phyloP scores from a whole-genome alignment of 1,140 invertebrate genomes.

The Trachelipus rathkii region DNA sequence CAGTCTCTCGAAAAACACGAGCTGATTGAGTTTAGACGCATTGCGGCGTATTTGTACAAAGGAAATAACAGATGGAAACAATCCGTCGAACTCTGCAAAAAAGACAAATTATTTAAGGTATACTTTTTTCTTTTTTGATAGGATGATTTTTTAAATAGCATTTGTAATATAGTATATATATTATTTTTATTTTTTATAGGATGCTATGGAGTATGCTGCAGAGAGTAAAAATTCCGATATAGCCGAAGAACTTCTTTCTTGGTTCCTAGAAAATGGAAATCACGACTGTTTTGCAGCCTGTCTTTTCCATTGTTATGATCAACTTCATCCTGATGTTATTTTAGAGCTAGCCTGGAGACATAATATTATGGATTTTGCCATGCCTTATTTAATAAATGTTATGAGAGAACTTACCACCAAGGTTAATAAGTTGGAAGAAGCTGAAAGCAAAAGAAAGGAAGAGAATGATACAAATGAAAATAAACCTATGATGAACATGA shows the following conservation, averaged over 20 bases:
- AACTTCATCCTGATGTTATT: slow-evolving; percentile 96
- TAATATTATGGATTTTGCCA: slow-evolving; percentile 98
- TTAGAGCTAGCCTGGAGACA: slow-evolving; percentile 97
- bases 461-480: slow-evolving; percentile 87
- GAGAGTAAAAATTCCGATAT: slow-evolving; percentile 95
- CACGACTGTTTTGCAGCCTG: slow-evolving; percentile 97
- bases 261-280: slow-evolving; percentile 94
- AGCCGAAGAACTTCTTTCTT: slow-evolving; percentile 92
- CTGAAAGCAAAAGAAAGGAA: slow-evolving; percentile 79
- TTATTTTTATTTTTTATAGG: slow-evolving; percentile 57
- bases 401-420: slow-evolving; percentile 50
- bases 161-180: too few relatives aligned
- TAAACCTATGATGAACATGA: slow-evolving; percentile 60
- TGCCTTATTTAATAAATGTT: slow-evolving; percentile 96
- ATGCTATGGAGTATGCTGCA: slow-evolving; percentile 98
- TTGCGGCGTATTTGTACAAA: slow-evolving; percentile 98
- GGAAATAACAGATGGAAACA: slow-evolving; percentile 99
- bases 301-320: slow-evolving; percentile 97
- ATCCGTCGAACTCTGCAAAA: slow-evolving; percentile 96
- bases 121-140: slow-evolving; percentile 21
- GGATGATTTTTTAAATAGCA: too few relatives aligned
- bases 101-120: slow-evolving; percentile 47
- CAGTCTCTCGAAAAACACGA: slow-evolving; percentile 98
- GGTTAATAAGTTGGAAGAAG: slow-evolving; percentile 86
- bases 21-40: slow-evolving; percentile 96